Evolutionary conservation across 1,140 invertebrate genomes (phyloP).

Genomic region (Chironomus tepperi): DNA sequence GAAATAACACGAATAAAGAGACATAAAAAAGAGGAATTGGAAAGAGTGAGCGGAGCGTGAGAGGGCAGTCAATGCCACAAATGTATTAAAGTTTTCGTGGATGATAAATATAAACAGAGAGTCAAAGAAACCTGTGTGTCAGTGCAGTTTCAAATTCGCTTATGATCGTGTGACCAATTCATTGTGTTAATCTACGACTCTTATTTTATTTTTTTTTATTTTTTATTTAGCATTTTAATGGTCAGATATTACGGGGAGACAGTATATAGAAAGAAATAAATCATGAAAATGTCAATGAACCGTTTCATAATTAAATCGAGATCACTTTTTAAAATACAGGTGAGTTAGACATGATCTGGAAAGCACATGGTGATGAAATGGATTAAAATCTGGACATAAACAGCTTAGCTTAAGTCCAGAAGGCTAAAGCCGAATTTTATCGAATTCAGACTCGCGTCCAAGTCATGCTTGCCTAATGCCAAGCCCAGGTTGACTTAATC

Average conservation of each 20-base stretch:
- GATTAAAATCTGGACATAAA: too few relatives aligned
- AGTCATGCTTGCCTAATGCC: too few relatives aligned
- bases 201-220: neutral
- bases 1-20: neutral
- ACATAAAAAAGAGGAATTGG: too few relatives aligned
- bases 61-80: neutral
- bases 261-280: neutral
- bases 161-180: neutral
- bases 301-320: neutral
- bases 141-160: constrained; percentile 12
- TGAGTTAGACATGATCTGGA: too few relatives aligned
- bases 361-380: too few relatives aligned
- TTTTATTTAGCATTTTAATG: neutral
- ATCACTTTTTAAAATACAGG: neutral
- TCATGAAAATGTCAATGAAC: constrained; percentile 13
- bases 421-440: too few relatives aligned
- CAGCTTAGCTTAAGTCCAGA: too few relatives aligned
- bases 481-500: too few relatives aligned
- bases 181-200: neutral
- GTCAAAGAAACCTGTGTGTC: neutral
- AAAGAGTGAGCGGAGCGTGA: neutral
- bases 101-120: constrained; percentile 14
- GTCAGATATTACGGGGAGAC: neutral
- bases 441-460: too few relatives aligned
- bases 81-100: neutral